Conservation (phyloP, 2,888 invertebrate species). For the Tetragnatha montana region DNA sequence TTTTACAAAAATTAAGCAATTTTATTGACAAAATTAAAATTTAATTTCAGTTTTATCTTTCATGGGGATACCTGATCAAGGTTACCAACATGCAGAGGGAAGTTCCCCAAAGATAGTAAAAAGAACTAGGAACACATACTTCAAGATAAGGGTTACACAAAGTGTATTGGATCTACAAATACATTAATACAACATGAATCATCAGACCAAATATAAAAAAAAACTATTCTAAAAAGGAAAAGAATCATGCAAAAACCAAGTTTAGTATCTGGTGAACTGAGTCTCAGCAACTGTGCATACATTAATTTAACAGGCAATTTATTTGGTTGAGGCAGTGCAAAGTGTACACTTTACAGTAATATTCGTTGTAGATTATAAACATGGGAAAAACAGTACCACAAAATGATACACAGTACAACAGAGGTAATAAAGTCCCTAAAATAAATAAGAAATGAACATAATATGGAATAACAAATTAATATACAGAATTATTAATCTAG, state of each 20-base stretch:
- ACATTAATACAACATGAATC: background rate
- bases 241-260: background rate
- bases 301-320: background rate
- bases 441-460: conserved; percentile 28
- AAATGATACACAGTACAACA: conserved; percentile 12
- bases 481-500: conserved; percentile 9
- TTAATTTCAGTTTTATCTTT: background rate
- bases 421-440: conserved; percentile 10
- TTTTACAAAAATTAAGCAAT: too few relatives aligned
- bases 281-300: background rate
- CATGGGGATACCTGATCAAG: background rate
- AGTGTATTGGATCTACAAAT: background rate
- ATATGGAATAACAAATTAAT: conserved; percentile 25
- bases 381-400: conserved; percentile 9
- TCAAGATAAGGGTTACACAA: background rate
- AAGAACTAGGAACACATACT: background rate
- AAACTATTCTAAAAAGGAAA: background rate
- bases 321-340: background rate
- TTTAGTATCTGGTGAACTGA: background rate
- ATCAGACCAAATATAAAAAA: background rate
- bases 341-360: background rate
- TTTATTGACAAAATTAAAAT: too few relatives aligned
- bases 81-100: too few relatives aligned
- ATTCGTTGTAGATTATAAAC: conserved; percentile 25
- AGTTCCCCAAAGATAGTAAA: too few relatives aligned